These are phyloP conservation scores for Brachionus plicatilis DNA, from an alignment of 1,140 invertebrate genomes.

Conservation along the genomic window DNA sequence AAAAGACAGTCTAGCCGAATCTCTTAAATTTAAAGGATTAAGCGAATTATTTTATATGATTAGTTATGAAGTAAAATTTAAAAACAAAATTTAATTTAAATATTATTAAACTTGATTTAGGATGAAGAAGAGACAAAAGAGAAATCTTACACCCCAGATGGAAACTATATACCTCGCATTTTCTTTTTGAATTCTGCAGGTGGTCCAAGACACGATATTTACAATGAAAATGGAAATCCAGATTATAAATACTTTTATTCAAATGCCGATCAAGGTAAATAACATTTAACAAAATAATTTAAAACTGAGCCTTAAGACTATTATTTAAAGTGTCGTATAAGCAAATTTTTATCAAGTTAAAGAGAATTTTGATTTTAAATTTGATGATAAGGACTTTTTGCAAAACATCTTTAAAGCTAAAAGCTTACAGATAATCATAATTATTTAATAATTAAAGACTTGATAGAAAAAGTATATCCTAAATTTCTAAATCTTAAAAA, in stretches of 20 bases:
- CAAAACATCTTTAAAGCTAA: too few species aligned
- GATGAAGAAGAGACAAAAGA: conserved; percentile 41
- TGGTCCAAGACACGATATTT: background rate
- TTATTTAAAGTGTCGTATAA: background rate
- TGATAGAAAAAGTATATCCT: too few species aligned
- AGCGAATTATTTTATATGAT: conserved; percentile 63
- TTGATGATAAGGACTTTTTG: too few species aligned
- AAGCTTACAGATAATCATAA: too few species aligned
- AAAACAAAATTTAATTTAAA: background rate
- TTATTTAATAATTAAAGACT: too few species aligned
- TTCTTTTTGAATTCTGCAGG: conserved; percentile 30
- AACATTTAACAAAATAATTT: background rate
- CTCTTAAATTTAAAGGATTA: conserved; percentile 58
- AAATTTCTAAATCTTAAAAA: too few species aligned
- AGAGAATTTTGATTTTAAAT: too few species aligned
- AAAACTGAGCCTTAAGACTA: background rate
- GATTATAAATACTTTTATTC: conserved; percentile 31
- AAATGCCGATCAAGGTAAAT: conserved; percentile 33
- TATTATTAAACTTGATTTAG: background rate
- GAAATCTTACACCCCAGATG: conserved; percentile 14
- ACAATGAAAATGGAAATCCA: conserved; percentile 22
- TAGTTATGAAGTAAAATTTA: conserved; percentile 49
- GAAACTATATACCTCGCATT: conserved; percentile 41
- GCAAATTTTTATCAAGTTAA: background rate
- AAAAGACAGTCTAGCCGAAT: conserved; percentile 60